Evolutionary conservation across 2,797 vertebrate species (phyloP), one percentile per base, ranked within the genome.

Genomic region (Ficedula albicollis): DNA sequence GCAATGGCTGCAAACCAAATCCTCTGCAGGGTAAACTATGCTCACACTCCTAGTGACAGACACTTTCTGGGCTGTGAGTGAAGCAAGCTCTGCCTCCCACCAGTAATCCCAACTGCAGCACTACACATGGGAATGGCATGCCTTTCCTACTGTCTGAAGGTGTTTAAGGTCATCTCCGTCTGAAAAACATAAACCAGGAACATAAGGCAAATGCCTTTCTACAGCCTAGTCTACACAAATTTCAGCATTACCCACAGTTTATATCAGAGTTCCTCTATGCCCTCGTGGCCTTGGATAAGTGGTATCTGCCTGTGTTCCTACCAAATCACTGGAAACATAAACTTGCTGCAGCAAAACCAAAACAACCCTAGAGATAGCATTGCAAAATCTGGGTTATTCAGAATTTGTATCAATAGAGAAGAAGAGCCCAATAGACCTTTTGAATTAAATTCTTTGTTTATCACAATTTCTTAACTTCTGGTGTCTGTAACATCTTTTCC

Each of bases 121-220:
- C 34, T 67, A 7, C 23, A 22, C 0, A 0, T 1, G 17, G 38
- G 66, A 84, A 56, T 54, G n/a, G 10, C 0, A 1, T 2, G 22
- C 21, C n/a, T 38, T 87, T 38, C n/a, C 22, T 58, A 0, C 55
- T 64, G 30, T 21, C 55, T 68, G 49, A 72, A 84, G 46, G 21
- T n/a, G 16, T 15, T 49, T 29, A 20, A 52, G 5, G 29, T 38
- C 38, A 70, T 13, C 56, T 56, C 51, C 30, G 52, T 18, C 55
- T 36, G 59, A 51, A 55, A 82, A 73, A 51, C 3, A 11, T 5
- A 26, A 69, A 19, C n/a, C 49, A 82, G 49, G 44, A 52, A 36
- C 10, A 3, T 8, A 58, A 72, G 21, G 23, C 43, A 58, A 79
- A 64, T 30, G 34, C 34, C 49, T 51, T 78, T 54, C 74, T 43